phyloP scores from a whole-genome alignment of 2,797 vertebrate species.

The Graptemys geographica region DNA sequence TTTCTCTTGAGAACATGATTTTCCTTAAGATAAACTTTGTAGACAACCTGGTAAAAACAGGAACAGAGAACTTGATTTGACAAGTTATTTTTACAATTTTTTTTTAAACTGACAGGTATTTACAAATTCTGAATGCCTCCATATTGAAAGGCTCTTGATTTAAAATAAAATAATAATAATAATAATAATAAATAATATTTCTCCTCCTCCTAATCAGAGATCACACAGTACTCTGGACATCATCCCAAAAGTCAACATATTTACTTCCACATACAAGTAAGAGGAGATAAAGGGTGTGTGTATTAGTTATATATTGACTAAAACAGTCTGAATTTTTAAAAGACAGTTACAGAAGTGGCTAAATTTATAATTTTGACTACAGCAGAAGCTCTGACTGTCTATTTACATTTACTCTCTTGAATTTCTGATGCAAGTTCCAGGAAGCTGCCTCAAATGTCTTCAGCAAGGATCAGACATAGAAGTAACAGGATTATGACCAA shows the following conservation, averaged over 20 bases:
- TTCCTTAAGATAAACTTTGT: constrained; percentile 88
- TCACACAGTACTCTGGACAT: neutral
- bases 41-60: constrained; percentile 84
- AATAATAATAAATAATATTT: neutral
- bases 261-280: neutral
- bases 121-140: neutral
- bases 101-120: neutral
- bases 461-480: neutral
- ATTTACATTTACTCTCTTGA: neutral
- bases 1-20: constrained; percentile 91
- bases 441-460: neutral
- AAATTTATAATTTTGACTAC: neutral
- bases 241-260: neutral
- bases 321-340: neutral
- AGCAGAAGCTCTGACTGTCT: neutral
- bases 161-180: constrained; percentile 4
- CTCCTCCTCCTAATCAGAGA: neutral
- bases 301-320: neutral
- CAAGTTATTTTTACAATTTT: neutral
- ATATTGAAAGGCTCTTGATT: neutral
- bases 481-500: neutral
- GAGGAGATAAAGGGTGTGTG: too few relatives aligned
- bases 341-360: neutral
- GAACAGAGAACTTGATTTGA: neutral
- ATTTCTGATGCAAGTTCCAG: neutral